Base-by-base conservation (phyloP, 2,888 invertebrate genomes). In the Xylota sylvarum region DNA sequence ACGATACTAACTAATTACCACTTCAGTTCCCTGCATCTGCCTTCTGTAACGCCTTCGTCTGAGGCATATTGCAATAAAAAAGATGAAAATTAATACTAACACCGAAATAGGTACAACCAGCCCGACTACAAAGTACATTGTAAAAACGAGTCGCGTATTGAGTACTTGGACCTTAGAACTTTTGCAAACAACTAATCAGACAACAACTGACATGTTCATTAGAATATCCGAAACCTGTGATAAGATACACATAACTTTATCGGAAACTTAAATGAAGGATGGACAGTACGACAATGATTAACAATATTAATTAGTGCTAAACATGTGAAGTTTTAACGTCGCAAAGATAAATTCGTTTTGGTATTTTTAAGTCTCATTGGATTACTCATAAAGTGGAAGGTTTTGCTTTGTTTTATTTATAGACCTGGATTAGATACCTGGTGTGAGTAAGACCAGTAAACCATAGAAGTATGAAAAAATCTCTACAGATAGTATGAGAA, bases 1-100 rank as follows among this genome's bases (percentile, higher is more conserved):
- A 48, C 58, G 9, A 70, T 32, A 32, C 70, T 70, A 70, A 70
- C 19, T 40, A 9, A 14, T 43, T 43, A 43, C 43, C 1, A 14
- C 43, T 43, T 43, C n/a, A 6, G 43, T 14, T 43, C 4, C 12
- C 14, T 14, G n/a, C n/a, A 4, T n/a, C 14, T 14, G 43, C 14
- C 12, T 14, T 14, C 43, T 43, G 5, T 6, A 14, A 4, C 43
- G 14, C 43, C 43, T 43, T 43, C 14, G 43, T 6, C 43, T 14
- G 14, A 43, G 14, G 14, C 5, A n/a, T n/a, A 40, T n/a, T 3
- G 40, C 14, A 43, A 43, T n/a, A 43, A 2, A 3, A 3, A 37
- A 4, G 7, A 37, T 7, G 4, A 37, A 37, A 4, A 37, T 7
- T 9, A 37, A 10, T 9, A 37, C 3, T 10, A 37, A 9, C 37